Evolutionary conservation across 2,797 vertebrate species (phyloP), one percentile per base, ranked within the genome.

Genomic region (Diglossa cyanea): DNA sequence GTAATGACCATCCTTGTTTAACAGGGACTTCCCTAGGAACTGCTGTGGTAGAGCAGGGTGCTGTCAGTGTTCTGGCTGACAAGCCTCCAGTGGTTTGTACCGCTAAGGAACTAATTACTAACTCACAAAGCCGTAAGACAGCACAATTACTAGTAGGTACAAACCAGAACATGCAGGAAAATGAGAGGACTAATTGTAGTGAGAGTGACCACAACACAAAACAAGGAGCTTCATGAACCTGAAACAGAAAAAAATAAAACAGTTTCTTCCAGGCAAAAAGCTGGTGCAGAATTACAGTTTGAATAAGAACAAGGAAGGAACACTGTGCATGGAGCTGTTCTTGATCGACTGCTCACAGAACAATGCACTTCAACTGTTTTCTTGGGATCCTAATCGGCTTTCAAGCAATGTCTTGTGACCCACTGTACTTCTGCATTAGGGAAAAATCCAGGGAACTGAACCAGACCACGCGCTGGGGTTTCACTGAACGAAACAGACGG

Each of bases 321-420:
- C 26, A 4, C 0, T 1, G 16, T 5, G 20, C 28, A 18, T 0
- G 9, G 54, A 74, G 78, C 62, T 28, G 5, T 8, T 76, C 70
- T 35, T 25, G n/a, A 57, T 5, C 7, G 4, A 8, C 3, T 57
- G 50, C 48, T 67, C 51, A 21, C 0, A 0, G 13, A 33, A 24
- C 28, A 30, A 5, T 1, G 39, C 1, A 0, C 31, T 87, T 70
- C 18, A 50, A 23, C 17, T 13, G 28, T 8, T 44, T 87, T 50
- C 57, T 17, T 30, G 37, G 63, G 33, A 66, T 67, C 8, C 31
- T 62, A 42, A 88, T 33, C 17, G 2, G 60, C 61, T 95, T 94
- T 68, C 54, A 55, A 55, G 81, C 16, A 54, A 30, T 0, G 0
- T 55, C 54, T 40, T 11, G 11, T 68, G 74, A 91, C 31, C 35